These are phyloP conservation scores for Maccullochella peelii DNA, from an alignment of 2,113 vertebrate genomes.

Conservation along the genomic window DNA sequence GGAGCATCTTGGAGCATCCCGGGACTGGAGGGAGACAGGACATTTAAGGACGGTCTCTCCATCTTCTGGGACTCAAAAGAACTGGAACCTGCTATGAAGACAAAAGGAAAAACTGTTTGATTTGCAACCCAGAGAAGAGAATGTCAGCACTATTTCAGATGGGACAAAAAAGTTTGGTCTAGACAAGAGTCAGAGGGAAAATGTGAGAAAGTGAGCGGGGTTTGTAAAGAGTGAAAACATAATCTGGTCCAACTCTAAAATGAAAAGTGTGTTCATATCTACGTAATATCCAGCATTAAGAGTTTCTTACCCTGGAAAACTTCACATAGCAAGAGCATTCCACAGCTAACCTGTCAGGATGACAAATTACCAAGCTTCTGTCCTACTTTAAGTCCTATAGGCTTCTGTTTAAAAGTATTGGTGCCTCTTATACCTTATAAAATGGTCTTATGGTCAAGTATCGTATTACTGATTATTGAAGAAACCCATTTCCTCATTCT, in stretches of 20 bases:
- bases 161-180: constrained; percentile 1
- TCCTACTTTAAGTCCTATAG: constrained; percentile 28
- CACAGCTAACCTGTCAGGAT: constrained; percentile 39
- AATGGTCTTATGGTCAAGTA: background rate
- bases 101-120: background rate
- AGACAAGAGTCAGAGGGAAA: background rate
- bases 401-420: constrained; percentile 12
- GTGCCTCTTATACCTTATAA: background rate
- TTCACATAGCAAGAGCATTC: constrained; percentile 9
- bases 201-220: background rate
- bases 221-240: background rate
- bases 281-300: background rate
- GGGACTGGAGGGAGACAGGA: constrained; percentile 96
- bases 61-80: constrained; percentile 99
- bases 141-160: background rate
- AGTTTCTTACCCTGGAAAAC: constrained; percentile 3
- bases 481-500: background rate
- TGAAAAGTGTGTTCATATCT: background rate
- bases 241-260: background rate
- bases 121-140: background rate
- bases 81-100: constrained; percentile 92
- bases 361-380: constrained; percentile 28
- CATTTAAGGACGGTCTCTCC: constrained; percentile 97
- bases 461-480: background rate
- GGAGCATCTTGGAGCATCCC: constrained; percentile 93